Conservation (phyloP, 2,113 vertebrate species). For the Petromus typicus region DNA sequence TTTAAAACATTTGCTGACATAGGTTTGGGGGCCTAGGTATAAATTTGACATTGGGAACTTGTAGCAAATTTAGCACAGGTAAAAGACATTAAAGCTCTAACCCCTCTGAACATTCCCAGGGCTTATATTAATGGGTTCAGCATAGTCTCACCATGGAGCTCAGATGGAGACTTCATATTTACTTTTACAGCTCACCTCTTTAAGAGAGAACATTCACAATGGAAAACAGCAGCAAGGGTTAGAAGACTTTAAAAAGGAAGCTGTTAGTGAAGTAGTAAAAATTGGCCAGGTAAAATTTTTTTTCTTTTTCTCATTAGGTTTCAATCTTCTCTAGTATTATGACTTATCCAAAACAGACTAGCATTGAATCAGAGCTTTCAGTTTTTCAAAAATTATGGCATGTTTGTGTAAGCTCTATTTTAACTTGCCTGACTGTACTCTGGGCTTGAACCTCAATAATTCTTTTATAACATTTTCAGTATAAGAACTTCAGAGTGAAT, state of each 20-base stretch:
- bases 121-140: constrained; percentile 68
- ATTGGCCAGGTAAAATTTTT: constrained; percentile 55
- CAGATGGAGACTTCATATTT: constrained; percentile 56
- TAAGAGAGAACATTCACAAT: constrained; percentile 72
- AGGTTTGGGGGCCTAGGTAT: background rate
- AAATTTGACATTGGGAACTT: constrained; percentile 44
- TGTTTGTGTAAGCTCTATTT: constrained; percentile 70
- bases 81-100: constrained; percentile 62
- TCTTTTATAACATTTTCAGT: constrained; percentile 71
- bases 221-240: constrained; percentile 69
- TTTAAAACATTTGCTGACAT: constrained; percentile 47
- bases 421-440: constrained; percentile 56
- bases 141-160: background rate
- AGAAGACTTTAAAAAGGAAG: constrained; percentile 67
- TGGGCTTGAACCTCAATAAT: constrained; percentile 64
- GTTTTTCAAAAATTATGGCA: constrained; percentile 72
- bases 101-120: constrained; percentile 64
- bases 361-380: constrained; percentile 63
- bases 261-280: constrained; percentile 70
- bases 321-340: constrained; percentile 73
- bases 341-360: constrained; percentile 74
- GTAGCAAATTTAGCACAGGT: constrained; percentile 46
- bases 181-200: constrained; percentile 71
- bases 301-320: constrained; percentile 68
- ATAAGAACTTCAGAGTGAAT: constrained; percentile 52